Percentiles rank a stretch among this genome's conserved stretches.
Evolutionary conservation across 2,888 invertebrate species (phyloP).

Genomic region (Brachypalpus laphriformis): DNA sequence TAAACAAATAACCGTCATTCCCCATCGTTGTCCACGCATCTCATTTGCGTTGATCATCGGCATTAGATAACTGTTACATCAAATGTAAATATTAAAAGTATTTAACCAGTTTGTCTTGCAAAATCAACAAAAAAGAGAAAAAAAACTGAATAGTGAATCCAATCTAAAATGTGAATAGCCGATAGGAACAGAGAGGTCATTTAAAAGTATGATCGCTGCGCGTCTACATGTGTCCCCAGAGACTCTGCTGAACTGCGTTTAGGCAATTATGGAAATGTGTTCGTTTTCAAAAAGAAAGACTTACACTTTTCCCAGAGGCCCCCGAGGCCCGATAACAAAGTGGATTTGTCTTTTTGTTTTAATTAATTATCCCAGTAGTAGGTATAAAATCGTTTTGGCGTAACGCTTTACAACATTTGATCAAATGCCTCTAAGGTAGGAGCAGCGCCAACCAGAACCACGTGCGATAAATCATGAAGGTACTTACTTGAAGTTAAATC

Average conservation of each 20-base stretch:
- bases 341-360: conserved; percentile 11
- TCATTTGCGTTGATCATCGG: conserved; percentile 40
- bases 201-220: conserved; percentile 11
- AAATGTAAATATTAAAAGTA: conserved; percentile 40
- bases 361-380: conserved; percentile 18
- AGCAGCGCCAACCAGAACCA: conserved; percentile 1
- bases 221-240: neutral
- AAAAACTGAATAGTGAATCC: conserved; percentile 9
- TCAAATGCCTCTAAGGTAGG: conserved; percentile 45
- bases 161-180: conserved; percentile 10
- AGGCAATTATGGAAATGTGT: conserved; percentile 32
- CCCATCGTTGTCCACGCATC: conserved; percentile 6
- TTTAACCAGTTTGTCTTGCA: conserved; percentile 52
- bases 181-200: conserved; percentile 17
- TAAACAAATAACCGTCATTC: conserved; percentile 36
- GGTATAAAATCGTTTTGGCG: conserved; percentile 59
- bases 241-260: conserved; percentile 2
- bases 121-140: conserved; percentile 52
- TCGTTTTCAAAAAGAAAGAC: conserved; percentile 28
- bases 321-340: neutral
- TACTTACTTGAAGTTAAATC: neutral
- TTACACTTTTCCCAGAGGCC: conserved; percentile 37
- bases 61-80: conserved; percentile 69
- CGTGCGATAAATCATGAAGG: conserved; percentile 48
- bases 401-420: conserved; percentile 49